A percentile compares a stretch with the other conserved stretches of the same genome.
These are phyloP conservation scores for Galerucella pusilla DNA, from an alignment of 2,888 invertebrate genomes.

Conservation along the genomic window DNA sequence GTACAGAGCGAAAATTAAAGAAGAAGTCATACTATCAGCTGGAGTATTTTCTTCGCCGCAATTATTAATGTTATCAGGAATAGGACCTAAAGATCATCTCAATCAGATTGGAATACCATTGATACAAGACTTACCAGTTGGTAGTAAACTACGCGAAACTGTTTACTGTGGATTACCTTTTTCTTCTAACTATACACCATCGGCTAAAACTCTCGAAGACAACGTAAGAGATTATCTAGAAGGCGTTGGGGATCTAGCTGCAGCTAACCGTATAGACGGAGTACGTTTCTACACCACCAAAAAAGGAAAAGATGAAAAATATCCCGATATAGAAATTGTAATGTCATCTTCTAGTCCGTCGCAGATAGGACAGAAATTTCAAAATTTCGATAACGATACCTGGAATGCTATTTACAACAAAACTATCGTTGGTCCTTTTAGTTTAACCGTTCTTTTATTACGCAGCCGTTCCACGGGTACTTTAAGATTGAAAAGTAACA, in stretches of 20 bases:
- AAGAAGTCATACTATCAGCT: conserved; percentile 79
- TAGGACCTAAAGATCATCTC: conserved; percentile 75
- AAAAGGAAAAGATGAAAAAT: neutral
- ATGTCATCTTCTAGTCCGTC: conserved; percentile 65
- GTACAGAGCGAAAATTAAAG: conserved; percentile 25
- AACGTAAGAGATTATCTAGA: conserved; percentile 67
- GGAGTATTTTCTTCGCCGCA: conserved; percentile 86
- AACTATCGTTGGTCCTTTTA: conserved; percentile 21
- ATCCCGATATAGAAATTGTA: conserved; percentile 34
- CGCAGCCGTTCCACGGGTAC: conserved; percentile 67
- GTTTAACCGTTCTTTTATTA: conserved; percentile 31
- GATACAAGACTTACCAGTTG: conserved; percentile 76
- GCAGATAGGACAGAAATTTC: conserved; percentile 52
- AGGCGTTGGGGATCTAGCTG: conserved; percentile 39
- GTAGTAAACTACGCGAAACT: conserved; percentile 82
- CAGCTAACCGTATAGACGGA: conserved; percentile 21
- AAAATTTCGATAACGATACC: conserved; percentile 13
- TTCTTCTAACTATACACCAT: conserved; percentile 71
- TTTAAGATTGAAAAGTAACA: conserved; percentile 64
- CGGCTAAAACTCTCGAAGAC: conserved; percentile 49
- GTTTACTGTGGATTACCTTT: conserved; percentile 77
- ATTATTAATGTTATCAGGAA: conserved; percentile 83
- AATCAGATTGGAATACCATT: conserved; percentile 69
- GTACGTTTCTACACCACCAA: conserved; percentile 24
- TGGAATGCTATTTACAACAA: conserved; percentile 11